Evolutionary conservation across 2,888 invertebrate species (phyloP), one percentile per base, ranked within the genome.

Genomic region (Xestia sexstrigata): DNA sequence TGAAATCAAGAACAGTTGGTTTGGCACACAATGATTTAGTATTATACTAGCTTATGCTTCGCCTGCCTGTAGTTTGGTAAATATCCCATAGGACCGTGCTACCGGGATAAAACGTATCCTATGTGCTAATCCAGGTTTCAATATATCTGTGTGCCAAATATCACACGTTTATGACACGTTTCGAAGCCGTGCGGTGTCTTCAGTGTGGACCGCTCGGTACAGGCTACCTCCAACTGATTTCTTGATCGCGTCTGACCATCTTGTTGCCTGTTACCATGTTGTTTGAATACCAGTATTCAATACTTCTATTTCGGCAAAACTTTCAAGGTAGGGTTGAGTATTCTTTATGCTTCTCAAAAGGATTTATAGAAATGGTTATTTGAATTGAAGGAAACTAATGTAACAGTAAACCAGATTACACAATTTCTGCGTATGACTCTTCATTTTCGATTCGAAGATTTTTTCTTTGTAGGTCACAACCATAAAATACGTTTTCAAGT

Each of bases 401-500:
- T 60, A n/a, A 42, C 42, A 42, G 65, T 1, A 42, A 65, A 65
- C 35, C 3, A 8, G 39, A n/a, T 65, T n/a, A 65, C 65, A 65
- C 4, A n/a, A 65, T 65, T 65, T 65, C 42, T 42, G 15, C n/a
- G 39, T n/a, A 63, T n/a, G n/a, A 42, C 8, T 65, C n/a, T 17
- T 65, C 17, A 62, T 30, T 30, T 30, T 23, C 23, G 11, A n/a
- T n/a, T 55, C n/a, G 2, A 42, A n/a, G 17, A 65, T 42, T 26
- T 42, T 9, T 3, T 26, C n/a, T 42, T 17, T 23, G 30, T 47
- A 35, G 42, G 13, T 69, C 35, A 47, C n/a, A 30, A 2, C 7
- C 63, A 69, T 81, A 70, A 66, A 85, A 74, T 81, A 70, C 55
- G n/a, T 49, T 83, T 62, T 30, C 23, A 68, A 71, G 30, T 15